These are phyloP conservation scores for Actinostola sp. DNA, from an alignment of 92 coral and sea anemone genomes.

Conservation along the genomic window DNA sequence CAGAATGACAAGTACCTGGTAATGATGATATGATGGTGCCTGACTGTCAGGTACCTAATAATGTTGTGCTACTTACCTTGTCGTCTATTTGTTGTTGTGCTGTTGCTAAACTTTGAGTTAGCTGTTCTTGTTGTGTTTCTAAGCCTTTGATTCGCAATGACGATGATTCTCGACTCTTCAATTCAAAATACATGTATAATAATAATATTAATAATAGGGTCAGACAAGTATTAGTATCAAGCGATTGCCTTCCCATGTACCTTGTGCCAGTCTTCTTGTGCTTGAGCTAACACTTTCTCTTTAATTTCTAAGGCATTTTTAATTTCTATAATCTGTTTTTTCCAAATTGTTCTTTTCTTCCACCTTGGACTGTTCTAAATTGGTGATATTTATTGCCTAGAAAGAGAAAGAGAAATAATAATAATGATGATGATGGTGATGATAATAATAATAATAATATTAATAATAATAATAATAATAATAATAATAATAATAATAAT, in stretches of 20 bases:
- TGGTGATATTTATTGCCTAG: conserved; percentile 59
- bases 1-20: no score
- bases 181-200: not conserved
- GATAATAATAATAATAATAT: no score
- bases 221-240: no score
- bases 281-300: conserved; percentile 48
- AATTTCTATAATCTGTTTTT: conserved; percentile 67
- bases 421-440: no score
- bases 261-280: conserved; percentile 60
- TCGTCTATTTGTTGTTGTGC: conserved; percentile 71
- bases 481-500: no score
- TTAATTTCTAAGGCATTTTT: conserved; percentile 50
- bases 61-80: conserved; percentile 72
- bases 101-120: conserved; percentile 43
- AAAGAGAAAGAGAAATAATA: not conserved
- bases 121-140: conserved; percentile 67
- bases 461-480: no score
- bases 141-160: conserved; percentile 48
- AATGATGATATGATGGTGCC: no score
- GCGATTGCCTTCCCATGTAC: no score
- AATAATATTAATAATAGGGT: not conserved
- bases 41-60: no score
- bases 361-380: conserved; percentile 57
- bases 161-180: conserved; percentile 13
- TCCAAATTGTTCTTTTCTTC: conserved; percentile 63